Conservation (phyloP, 2,888 invertebrate species). For the Netelia melanura region DNA sequence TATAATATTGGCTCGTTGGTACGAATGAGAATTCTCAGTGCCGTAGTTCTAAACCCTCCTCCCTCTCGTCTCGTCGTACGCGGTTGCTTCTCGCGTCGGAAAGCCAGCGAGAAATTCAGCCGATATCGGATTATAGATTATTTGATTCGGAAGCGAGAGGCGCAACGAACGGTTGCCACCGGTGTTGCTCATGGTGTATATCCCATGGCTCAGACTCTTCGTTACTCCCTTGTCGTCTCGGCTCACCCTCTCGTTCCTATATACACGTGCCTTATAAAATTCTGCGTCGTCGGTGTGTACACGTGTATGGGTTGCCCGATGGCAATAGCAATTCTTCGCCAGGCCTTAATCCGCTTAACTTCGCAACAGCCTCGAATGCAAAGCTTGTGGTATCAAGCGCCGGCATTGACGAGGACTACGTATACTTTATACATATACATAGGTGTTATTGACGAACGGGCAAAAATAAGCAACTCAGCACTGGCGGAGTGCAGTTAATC, state of each 20-base stretch:
- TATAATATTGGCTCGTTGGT: conserved; percentile 29
- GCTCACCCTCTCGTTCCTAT: conserved; percentile 7
- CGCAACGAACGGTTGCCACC: conserved; percentile 40
- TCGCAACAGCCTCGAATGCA: conserved; percentile 45
- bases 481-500: conserved; percentile 29
- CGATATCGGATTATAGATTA: conserved; percentile 71
- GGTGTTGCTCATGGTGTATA: conserved; percentile 30
- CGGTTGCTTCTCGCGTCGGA: conserved; percentile 6
- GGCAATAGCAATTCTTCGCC: conserved; percentile 51
- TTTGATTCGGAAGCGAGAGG: conserved; percentile 65
- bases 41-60: background rate
- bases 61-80: background rate
- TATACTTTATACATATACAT: conserved; percentile 7
- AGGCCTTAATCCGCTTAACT: conserved; percentile 61
- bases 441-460: background rate
- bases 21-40: conserved; percentile 16
- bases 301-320: conserved; percentile 7
- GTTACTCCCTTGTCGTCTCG: conserved; percentile 27
- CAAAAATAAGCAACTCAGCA: conserved; percentile 11
- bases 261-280: conserved; percentile 17
- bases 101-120: conserved; percentile 60
- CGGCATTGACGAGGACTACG: conserved; percentile 43
- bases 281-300: background rate
- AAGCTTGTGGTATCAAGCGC: conserved; percentile 50
- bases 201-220: conserved; percentile 45